These are phyloP conservation scores for Tetrax tetrax DNA, from an alignment of 2,113 vertebrate species.

Conservation along the genomic window DNA sequence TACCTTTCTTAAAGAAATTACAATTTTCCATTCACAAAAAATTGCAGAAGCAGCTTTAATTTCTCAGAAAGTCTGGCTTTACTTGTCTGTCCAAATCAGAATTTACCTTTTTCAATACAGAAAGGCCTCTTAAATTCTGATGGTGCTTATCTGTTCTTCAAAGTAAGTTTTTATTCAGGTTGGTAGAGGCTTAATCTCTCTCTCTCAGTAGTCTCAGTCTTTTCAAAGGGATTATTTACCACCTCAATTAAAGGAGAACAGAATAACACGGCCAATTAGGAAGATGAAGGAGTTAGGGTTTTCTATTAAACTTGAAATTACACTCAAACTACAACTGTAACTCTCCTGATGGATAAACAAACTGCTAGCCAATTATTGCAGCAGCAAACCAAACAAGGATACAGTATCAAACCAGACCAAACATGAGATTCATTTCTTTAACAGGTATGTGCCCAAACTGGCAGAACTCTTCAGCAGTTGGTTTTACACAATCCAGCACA, in stretches of 20 bases:
- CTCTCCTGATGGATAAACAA: background rate
- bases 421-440: background rate
- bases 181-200: background rate
- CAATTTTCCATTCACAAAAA: background rate
- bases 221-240: constrained; percentile 16
- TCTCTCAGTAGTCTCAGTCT: background rate
- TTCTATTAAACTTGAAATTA: constrained; percentile 10
- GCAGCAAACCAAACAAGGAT: constrained; percentile 4
- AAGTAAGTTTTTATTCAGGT: background rate
- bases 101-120: background rate
- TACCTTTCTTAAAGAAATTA: background rate
- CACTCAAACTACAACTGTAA: background rate
- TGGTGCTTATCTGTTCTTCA: background rate
- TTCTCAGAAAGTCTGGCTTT: background rate
- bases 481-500: fast-evolving
- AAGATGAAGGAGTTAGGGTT: background rate
- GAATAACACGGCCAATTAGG: background rate
- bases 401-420: background rate
- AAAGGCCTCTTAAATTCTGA: background rate
- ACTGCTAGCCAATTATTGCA: background rate
- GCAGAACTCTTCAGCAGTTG: background rate
- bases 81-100: background rate
- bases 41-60: background rate
- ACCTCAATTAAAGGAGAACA: background rate
- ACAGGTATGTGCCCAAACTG: background rate